Percentiles rank a stretch among this genome's conserved stretches.
These are phyloP conservation scores for Dastarcus helophoroides DNA, from an alignment of 2,888 invertebrate genomes.

Conservation along the genomic window DNA sequence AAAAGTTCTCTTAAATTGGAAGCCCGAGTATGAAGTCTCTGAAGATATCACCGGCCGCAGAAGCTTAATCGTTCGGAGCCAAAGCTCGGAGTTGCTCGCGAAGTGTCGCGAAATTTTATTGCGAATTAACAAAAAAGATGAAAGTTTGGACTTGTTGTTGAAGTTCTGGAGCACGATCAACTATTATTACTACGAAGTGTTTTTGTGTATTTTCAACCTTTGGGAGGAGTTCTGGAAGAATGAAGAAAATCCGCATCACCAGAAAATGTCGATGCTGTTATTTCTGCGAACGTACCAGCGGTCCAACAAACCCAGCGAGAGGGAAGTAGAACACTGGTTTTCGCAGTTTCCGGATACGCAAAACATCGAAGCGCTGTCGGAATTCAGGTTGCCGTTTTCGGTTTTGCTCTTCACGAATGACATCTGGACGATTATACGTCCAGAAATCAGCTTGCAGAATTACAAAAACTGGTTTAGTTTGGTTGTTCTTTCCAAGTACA, in stretches of 20 bases:
- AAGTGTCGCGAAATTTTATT: conserved; percentile 30
- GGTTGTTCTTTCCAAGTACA: conserved; percentile 28
- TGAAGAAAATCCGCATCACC: conserved; percentile 7
- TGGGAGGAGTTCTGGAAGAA: conserved; percentile 9
- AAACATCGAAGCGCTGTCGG: conserved; percentile 36
- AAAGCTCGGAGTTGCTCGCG: conserved; percentile 24
- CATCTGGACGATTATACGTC: conserved; percentile 37
- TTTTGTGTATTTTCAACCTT: conserved; percentile 34
- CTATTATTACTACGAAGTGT: conserved; percentile 44
- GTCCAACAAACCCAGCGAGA: conserved; percentile 33
- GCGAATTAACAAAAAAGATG: conserved; percentile 26
- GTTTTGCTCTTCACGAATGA: conserved; percentile 27
- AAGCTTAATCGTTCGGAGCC: conserved; percentile 18
- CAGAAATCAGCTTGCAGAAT: conserved; percentile 39
- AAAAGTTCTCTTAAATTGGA: conserved; percentile 35
- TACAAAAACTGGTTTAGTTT: conserved; percentile 40
- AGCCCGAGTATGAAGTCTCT: conserved; percentile 30
- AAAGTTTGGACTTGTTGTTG: conserved; percentile 23
- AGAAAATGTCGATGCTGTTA: conserved; percentile 19
- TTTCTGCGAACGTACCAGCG: conserved; percentile 31
- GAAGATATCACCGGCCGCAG: conserved; percentile 21
- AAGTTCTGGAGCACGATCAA: conserved; percentile 27
- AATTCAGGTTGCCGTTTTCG: conserved; percentile 40
- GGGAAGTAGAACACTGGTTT: conserved; percentile 40
- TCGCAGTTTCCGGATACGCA: conserved; percentile 30